Evolutionary conservation across 2,113 vertebrate genomes (phyloP), one percentile per base, ranked within the genome.

Genomic region (Callocephalon fimbriatum): DNA sequence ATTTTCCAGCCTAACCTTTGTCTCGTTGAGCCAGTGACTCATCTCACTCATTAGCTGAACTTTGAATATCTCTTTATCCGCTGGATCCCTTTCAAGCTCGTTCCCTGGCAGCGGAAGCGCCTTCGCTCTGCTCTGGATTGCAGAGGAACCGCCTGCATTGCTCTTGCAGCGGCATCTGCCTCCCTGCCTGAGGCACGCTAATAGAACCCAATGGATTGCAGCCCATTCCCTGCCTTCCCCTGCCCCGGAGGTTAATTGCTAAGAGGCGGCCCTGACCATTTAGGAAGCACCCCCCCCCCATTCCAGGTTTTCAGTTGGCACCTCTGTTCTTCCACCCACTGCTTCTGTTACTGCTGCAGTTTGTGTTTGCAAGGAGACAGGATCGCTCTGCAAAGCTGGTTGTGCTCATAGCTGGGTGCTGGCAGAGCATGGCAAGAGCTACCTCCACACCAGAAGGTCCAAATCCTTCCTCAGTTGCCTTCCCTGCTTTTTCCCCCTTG

Each of bases 11-110:
- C 97, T 96, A 90, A 61, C 92, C 96, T 97, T 96, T 88, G 72
- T 97, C 97, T 98, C 88, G 97, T 97, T 95, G 97, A 98, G 98
- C 93, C 93, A 47, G 51, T 98, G 98, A 98, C 87, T 98, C 98
- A 98, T 95, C 96, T 86, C 82, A 35, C 95, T 98, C 98, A 98
- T 98, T 97, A 98, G 96, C 63, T 72, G 94, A 95, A 96, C 97
- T 96, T 97, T 97, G 96, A 98, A 97, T 96, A 96, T 95, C 93
- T 98, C 96, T 94, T 97, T 91, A 94, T 94, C 97, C 95, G 45
- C 95, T 97, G 95, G 91, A 98, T 98, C 93, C 71, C 94, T 98
- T 97, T 97, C 95, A 97, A 97, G 93, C 94, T 80, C 37, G 83
- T 96, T 97, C 92, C 94, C 96, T 97, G 96, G 96, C 97, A 98